Evolutionary conservation across 2,113 vertebrate species (phyloP).

Genomic region (Bos taurus): DNA sequence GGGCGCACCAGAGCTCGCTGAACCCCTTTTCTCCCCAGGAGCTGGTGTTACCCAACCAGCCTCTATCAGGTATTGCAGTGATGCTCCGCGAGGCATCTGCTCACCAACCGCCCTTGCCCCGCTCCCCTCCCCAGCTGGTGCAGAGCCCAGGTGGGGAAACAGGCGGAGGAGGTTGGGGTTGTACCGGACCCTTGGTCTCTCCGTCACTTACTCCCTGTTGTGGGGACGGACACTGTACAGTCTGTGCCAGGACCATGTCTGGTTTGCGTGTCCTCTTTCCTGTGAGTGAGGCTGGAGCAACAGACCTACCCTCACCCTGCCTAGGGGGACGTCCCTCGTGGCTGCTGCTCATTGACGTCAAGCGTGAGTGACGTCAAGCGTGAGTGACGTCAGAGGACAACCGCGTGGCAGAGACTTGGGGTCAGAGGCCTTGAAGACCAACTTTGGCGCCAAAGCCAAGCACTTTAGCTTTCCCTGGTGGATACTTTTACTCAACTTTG

Average conservation of each 20-base stretch:
- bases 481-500: neutral
- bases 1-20: fast-evolving
- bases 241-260: neutral
- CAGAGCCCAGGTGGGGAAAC: too few species aligned
- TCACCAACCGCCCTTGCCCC: fast-evolving
- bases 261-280: neutral
- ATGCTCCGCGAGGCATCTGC: fast-evolving
- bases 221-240: fast-evolving
- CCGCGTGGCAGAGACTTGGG: fast-evolving
- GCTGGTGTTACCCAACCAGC: fast-evolving
- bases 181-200: neutral
- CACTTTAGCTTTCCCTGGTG: fast-evolving
- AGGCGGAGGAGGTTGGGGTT: fast-evolving
- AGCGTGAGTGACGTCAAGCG: neutral
- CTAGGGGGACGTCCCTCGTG: fast-evolving
- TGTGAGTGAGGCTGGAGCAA: fast-evolving
- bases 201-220: neutral
- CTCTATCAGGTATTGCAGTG: neutral
- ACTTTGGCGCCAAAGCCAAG: neutral
- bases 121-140: fast-evolving
- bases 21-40: neutral
- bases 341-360: fast-evolving
- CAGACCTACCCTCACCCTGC: fast-evolving
- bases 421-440: neutral
- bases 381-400: fast-evolving